Conservation (phyloP, 2,113 vertebrate genomes). For the Cisticola juncidis region DNA sequence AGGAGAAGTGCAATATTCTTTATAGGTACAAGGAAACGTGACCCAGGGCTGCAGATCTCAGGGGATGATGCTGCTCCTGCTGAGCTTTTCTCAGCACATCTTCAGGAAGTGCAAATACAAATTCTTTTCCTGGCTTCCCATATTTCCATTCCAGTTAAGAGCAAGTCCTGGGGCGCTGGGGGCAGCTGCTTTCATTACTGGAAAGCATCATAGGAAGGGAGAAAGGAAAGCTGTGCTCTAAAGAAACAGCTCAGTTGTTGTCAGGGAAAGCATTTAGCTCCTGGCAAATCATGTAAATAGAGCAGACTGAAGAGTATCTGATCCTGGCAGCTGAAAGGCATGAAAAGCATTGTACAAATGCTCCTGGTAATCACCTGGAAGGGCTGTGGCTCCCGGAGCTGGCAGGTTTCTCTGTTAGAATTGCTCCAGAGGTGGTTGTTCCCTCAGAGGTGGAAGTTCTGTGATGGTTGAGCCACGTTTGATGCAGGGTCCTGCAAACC, state of each 20-base stretch:
- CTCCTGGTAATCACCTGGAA: neutral
- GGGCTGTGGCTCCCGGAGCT: neutral
- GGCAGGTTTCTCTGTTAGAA: neutral
- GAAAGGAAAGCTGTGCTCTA: neutral
- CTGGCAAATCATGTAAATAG: neutral
- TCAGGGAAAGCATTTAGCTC: neutral
- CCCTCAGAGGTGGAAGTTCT: neutral
- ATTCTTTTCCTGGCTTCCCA: neutral
- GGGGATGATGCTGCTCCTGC: neutral
- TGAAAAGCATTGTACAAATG: neutral
- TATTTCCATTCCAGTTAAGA: neutral
- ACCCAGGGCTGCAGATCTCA: neutral
- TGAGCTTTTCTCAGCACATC: neutral
- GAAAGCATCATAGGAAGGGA: neutral
- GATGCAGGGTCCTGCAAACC: neutral
- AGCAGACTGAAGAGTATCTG: neutral
- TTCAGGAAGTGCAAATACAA: neutral
- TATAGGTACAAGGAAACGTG: neutral
- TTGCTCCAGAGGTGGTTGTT: neutral
- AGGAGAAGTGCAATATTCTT: neutral
- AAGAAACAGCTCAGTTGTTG: neutral
- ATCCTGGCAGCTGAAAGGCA: neutral
- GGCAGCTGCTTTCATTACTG: neutral
- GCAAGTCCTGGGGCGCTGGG: neutral
- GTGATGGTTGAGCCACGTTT: neutral